Evolutionary conservation across 2,888 invertebrate species (phyloP).

Genomic region (Nephrotoma flavescens): DNA sequence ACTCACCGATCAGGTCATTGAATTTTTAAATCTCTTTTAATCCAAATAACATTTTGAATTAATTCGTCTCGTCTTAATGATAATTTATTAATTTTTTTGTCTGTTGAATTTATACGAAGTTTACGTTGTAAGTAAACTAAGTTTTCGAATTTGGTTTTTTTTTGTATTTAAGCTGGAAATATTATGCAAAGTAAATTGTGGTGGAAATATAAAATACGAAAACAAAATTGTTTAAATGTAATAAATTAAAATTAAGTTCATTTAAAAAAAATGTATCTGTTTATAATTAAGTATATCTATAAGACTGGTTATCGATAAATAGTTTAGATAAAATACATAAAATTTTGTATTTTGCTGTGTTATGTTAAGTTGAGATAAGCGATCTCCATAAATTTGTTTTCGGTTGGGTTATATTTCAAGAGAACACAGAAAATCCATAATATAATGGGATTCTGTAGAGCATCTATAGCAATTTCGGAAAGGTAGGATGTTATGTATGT

Average conservation of each 20-base stretch:
- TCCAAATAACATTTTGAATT: neutral
- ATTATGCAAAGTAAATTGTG: neutral
- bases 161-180: neutral
- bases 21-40: neutral
- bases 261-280: neutral
- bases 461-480: no score
- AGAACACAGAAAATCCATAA: neutral
- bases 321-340: neutral
- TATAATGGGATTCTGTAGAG: neutral
- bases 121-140: neutral
- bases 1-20: neutral
- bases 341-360: neutral
- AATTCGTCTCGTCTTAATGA: constrained; percentile 3
- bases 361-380: neutral
- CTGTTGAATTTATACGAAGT: neutral
- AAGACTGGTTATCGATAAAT: neutral
- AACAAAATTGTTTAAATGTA: neutral
- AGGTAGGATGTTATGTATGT: no score
- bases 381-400: neutral
- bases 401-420: neutral
- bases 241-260: neutral
- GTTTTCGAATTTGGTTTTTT: neutral
- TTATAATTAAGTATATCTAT: neutral
- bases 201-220: neutral
- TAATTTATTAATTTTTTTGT: neutral